phyloP scores from a whole-genome alignment of 1,140 invertebrate species.

The Drusus annulatus region DNA sequence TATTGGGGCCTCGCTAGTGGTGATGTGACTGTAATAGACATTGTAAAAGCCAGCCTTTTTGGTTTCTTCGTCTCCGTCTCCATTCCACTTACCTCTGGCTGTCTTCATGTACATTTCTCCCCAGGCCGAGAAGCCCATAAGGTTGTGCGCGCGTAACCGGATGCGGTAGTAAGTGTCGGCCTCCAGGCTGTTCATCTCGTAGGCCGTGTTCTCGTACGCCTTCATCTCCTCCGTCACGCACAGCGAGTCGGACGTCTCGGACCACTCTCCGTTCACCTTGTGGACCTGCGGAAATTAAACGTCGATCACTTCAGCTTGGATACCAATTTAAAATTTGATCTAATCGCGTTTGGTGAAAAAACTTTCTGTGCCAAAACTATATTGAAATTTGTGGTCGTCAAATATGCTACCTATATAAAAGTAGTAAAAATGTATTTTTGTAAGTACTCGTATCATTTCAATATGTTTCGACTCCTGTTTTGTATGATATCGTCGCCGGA shows the following conservation, averaged over 20 bases:
- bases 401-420: too few relatives aligned
- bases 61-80: conserved; percentile 66
- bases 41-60: conserved; percentile 69
- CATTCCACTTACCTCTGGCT: conserved; percentile 83
- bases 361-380: too few relatives aligned
- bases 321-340: too few relatives aligned
- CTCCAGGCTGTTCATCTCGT: conserved; percentile 77
- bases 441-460: too few relatives aligned
- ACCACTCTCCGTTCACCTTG: conserved; percentile 76
- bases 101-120: conserved; percentile 85
- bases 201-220: conserved; percentile 74
- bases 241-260: conserved; percentile 70
- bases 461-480: too few relatives aligned
- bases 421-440: too few relatives aligned
- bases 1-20: conserved; percentile 8
- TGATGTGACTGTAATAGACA: conserved; percentile 63
- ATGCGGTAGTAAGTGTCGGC: conserved; percentile 87
- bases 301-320: too few relatives aligned
- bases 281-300: conserved; percentile 64
- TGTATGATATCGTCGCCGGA: too few relatives aligned
- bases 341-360: too few relatives aligned
- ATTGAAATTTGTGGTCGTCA: too few relatives aligned
- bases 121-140: conserved; percentile 84
- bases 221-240: conserved; percentile 74
- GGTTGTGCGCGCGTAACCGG: conserved; percentile 88